A percentile compares a stretch with the other conserved stretches of the same genome.
These are phyloP conservation scores for Gorilla gorilla DNA, from an alignment of 2,113 vertebrate genomes.

Conservation along the genomic window DNA sequence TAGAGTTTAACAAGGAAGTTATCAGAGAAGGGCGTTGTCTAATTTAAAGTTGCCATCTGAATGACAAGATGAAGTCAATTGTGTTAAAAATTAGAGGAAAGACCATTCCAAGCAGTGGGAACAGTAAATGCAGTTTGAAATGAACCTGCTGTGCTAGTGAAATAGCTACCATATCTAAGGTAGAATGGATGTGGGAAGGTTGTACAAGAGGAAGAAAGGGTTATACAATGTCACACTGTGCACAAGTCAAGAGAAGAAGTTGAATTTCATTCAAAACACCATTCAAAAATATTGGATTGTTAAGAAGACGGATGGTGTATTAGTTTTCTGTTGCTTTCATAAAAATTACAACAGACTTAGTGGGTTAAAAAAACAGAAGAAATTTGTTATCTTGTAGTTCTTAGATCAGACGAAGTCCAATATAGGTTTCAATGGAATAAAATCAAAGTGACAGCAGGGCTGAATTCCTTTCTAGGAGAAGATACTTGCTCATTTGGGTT, in stretches of 20 bases:
- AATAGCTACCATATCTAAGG: not conserved
- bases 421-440: not conserved
- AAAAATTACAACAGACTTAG: not conserved
- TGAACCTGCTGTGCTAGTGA: not conserved
- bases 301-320: not conserved
- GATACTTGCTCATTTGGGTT: not conserved
- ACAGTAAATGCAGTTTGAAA: not conserved
- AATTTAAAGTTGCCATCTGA: not conserved
- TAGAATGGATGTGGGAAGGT: not conserved
- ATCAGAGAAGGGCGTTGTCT: not conserved
- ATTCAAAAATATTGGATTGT: not conserved
- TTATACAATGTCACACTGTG: not conserved
- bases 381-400: not conserved
- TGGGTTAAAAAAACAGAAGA: not conserved
- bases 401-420: not conserved
- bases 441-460: not conserved
- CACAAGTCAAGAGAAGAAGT: not conserved
- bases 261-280: not conserved
- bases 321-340: not conserved
- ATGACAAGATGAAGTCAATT: not conserved
- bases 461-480: not conserved
- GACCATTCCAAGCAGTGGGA: not conserved
- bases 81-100: not conserved
- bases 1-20: not conserved
- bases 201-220: not conserved